Percentiles rank a stretch among this genome's conserved stretches.
Conservation (phyloP, 1,140 invertebrate genomes). For the Gryllus bimaculatus region DNA sequence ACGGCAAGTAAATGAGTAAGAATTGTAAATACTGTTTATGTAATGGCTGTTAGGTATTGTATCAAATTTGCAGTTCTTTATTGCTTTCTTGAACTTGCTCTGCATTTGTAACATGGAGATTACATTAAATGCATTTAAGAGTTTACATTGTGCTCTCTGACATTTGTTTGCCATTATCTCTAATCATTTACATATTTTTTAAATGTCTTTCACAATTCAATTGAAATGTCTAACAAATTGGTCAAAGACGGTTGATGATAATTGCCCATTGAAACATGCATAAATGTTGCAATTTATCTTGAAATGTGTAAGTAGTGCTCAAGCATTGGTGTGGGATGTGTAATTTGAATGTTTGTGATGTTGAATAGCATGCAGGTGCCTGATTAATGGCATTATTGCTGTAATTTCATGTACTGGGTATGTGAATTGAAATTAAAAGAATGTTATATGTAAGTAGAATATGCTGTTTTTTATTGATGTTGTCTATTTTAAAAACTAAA, state of each 20-base stretch:
- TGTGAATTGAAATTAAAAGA: constrained; percentile 1
- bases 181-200: not conserved
- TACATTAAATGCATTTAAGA: not conserved
- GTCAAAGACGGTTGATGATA: not conserved
- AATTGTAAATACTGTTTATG: too few relatives aligned
- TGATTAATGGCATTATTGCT: not conserved
- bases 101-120: not conserved
- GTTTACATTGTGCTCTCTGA: not conserved
- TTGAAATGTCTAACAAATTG: not conserved
- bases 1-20: too few relatives aligned
- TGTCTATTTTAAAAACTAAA: not conserved
- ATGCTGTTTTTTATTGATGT: not conserved
- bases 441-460: not conserved
- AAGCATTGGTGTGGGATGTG: not conserved
- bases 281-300: not conserved
- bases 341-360: not conserved
- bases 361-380: not conserved
- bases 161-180: not conserved
- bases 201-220: not conserved
- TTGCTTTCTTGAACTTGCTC: not conserved
- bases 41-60: too few relatives aligned
- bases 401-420: not conserved
- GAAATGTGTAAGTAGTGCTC: not conserved
- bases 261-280: not conserved
- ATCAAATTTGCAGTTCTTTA: not conserved